These are phyloP conservation scores for Brotogeris chrysoptera DNA, from an alignment of 2,797 vertebrate species.

Conservation along the genomic window DNA sequence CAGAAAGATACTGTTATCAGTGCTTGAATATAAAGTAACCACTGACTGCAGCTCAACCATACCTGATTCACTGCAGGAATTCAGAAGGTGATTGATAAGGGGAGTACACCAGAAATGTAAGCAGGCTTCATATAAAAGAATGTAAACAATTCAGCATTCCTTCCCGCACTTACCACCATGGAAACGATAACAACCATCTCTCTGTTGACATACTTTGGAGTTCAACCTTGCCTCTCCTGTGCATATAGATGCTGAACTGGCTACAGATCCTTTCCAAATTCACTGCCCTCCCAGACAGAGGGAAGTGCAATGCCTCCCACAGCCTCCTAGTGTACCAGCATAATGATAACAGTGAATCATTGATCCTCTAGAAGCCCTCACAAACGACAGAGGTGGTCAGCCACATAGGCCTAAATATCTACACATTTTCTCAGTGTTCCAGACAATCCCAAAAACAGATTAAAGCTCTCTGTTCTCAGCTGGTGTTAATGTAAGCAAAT, in stretches of 20 bases:
- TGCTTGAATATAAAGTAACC: not conserved
- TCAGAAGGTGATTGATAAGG: constrained; percentile 35
- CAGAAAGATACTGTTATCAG: constrained; percentile 34
- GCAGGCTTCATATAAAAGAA: constrained; percentile 10
- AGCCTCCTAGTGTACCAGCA: rapidly evolving
- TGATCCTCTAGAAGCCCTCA: not conserved
- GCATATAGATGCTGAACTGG: rapidly evolving
- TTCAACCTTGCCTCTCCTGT: not conserved
- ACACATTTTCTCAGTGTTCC: not conserved
- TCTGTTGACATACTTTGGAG: constrained; percentile 4
- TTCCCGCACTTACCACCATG: not conserved
- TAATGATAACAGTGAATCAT: not conserved
- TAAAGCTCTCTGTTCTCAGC: not conserved
- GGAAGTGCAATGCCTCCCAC: not conserved
- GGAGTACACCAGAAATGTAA: constrained; percentile 11
- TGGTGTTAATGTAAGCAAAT: not conserved
- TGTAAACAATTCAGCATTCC: constrained; percentile 47
- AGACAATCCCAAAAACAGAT: not conserved
- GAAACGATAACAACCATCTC: not conserved
- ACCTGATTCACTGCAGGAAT: constrained; percentile 28
- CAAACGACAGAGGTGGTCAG: not conserved
- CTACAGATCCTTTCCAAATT: not conserved
- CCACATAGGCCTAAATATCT: not conserved
- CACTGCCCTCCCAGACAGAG: not conserved
- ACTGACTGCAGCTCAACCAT: not conserved